Percentiles rank a stretch among this genome's conserved stretches.
Evolutionary conservation across 1,140 invertebrate genomes (phyloP).

Genomic region (Megalopta genalis): DNA sequence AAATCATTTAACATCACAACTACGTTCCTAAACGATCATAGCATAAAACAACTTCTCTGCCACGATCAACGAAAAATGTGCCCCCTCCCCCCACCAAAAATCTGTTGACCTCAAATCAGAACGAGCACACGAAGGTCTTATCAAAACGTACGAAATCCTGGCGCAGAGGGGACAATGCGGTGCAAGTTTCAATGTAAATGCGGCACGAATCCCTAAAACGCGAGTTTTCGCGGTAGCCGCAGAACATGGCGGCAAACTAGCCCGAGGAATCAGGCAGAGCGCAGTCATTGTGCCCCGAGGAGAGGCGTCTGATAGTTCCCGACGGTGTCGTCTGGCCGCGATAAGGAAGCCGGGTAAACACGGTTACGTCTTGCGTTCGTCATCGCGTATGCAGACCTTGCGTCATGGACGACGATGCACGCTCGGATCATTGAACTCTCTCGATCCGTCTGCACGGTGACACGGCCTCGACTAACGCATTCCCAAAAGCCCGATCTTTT

Average conservation of each 20-base stretch:
- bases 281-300: background rate
- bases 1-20: too few species aligned
- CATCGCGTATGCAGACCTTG: conserved; percentile 37
- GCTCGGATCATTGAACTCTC: conserved; percentile 42
- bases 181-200: too few species aligned
- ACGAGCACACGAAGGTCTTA: too few species aligned
- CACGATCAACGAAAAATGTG: too few species aligned
- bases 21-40: too few species aligned
- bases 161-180: too few species aligned
- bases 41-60: too few species aligned
- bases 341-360: conserved; percentile 33
- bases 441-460: conserved; percentile 5
- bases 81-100: too few species aligned
- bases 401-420: conserved; percentile 6
- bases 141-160: too few species aligned
- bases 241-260: background rate
- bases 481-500: background rate
- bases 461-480: conserved; percentile 29
- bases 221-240: too few species aligned
- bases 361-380: conserved; percentile 32
- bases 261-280: background rate
- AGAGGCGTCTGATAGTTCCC: background rate
- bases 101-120: too few species aligned
- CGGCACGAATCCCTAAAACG: too few species aligned
- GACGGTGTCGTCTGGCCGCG: background rate